phyloP scores from a whole-genome alignment of 2,888 invertebrate genomes.

The Cabera pusaria region DNA sequence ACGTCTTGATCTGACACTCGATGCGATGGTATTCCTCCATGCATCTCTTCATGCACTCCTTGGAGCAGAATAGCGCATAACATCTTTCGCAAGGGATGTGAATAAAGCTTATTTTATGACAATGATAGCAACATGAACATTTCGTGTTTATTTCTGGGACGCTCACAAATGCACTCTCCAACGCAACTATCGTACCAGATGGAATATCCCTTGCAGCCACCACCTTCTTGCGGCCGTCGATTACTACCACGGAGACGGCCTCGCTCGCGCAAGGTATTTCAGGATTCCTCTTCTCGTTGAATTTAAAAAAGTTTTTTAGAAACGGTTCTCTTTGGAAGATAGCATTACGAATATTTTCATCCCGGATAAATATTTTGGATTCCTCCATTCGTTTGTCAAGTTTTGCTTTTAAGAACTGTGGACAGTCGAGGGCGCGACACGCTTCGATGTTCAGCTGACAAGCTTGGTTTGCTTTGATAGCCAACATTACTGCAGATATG shows the following conservation, averaged over 20 bases:
- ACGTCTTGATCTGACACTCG: slow-evolving; percentile 16
- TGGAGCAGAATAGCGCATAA: slow-evolving; percentile 16
- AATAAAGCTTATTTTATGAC: slow-evolving; percentile 9
- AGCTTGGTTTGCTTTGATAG: slow-evolving; percentile 11
- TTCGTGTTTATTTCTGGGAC: neutral
- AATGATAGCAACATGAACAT: slow-evolving; percentile 15
- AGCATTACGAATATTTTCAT: neutral
- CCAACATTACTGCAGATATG: slow-evolving; percentile 16
- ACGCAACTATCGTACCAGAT: slow-evolving; percentile 13
- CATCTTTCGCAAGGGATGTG: slow-evolving; percentile 11
- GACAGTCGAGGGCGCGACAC: neutral
- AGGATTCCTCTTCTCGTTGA: slow-evolving; percentile 4
- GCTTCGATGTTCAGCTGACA: slow-evolving; percentile 11
- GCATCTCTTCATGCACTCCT: slow-evolving; percentile 8
- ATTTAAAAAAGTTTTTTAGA: neutral
- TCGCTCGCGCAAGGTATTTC: slow-evolving; percentile 17
- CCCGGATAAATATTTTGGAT: neutral
- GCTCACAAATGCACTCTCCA: slow-evolving; percentile 19
- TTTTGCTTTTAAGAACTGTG: slow-evolving; percentile 5
- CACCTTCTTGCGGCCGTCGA: slow-evolving; percentile 3
- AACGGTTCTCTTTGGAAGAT: neutral
- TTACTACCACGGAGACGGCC: slow-evolving; percentile 7
- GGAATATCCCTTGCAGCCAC: slow-evolving; percentile 10
- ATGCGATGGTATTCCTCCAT: slow-evolving; percentile 17
- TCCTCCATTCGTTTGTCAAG: slow-evolving; percentile 1